Evolutionary conservation across 2,888 invertebrate species (phyloP), one percentile per base, ranked within the genome.

Genomic region (Silvanus unidentatus): DNA sequence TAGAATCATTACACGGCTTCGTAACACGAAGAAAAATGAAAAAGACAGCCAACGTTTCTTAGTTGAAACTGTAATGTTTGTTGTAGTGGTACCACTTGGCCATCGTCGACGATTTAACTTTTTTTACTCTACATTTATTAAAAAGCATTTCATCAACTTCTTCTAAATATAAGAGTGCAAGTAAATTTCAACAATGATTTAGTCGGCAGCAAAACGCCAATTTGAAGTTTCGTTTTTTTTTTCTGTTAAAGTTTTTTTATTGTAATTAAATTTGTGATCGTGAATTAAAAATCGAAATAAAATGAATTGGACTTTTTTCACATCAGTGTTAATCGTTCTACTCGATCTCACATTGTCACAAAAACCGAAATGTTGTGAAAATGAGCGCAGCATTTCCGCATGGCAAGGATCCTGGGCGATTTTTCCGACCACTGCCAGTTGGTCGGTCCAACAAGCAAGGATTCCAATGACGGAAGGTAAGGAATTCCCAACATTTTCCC

Each of bases 381-480:
- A 49, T 14, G 52, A 38, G 8, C 47, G 55, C 29, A 52, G 53
- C 40, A 41, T 65, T 4, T 43, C 59, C 2, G 47, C 56, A 2
- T 63, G 62, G 63, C 43, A 58, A 41, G 61, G 54, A 9, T 56
- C 60, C 8, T 63, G 64, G 62, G 54, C 59, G 14, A 52, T 60
- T 40, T 61, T 54, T 45, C 62, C 66, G 6, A 60, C 63, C 8
- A 50, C 58, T 4, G 55, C 61, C 10, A 47, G 57, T 3, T 69
- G 68, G 68, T 63, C 67, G 11, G 30, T 69, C 16, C 57, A 22
- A n/a, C 28, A 64, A 43, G 64, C 59, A n/a, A 61, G 59, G 45
- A 65, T 68, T 48, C 66, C 69, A 4, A 63, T 68, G 65, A 56
- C 57, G n/a, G 14, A 54, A 59, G 68, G 68, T 67, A 55, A 43